Evolutionary conservation across 2,888 invertebrate genomes (phyloP), one percentile per base, ranked within the genome.

Genomic region (Cephalotes varians): DNA sequence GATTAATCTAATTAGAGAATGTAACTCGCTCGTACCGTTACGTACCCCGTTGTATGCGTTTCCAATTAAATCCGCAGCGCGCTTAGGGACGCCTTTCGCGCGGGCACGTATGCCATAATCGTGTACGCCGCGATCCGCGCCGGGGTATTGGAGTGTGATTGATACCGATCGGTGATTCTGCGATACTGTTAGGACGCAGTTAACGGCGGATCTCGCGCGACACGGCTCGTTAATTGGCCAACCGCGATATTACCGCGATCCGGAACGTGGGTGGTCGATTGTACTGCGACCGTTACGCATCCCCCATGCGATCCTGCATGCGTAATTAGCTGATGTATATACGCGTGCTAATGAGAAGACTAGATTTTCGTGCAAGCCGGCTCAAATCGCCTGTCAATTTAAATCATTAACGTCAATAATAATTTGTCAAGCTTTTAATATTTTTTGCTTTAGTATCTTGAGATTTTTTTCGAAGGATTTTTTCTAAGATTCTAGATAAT

Each of bases 191-290:
- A 71, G 77, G 62, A 67, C 56, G 86, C 79, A 83, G 65, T 86
- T 83, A 84, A 85, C 65, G 74, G 74, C 81, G 74, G 76, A 86
- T 83, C 79, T 74, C 76, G 72, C 28, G 67, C 81, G 84, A 87
- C 74, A 87, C 82, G 86, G 83, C 74, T 86, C 85, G 80, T 85
- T 86, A 79, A 85, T 82, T 83, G 83, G 65, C 25, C 58, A 76
- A 82, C 40, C 81, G 44, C 62, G 62, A 69, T 51, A 81, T 65
- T 56, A 80, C 58, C 54, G n/a, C 58, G 31, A 6, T 31, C 28
- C 47, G 60, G 49, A 76, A 71, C 51, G 76, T 83, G 74, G 79
- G 56, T 74, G 81, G 67, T 34, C 77, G 71, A 65, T 71, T 69
- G 62, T 49, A 37, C 60, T 31, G n/a, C 69, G 37, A 67, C 77